A percentile compares a stretch with the other conserved stretches of the same genome.
These are phyloP conservation scores for Lophura nycthemera DNA, from an alignment of 2,113 vertebrate genomes.

Conservation along the genomic window DNA sequence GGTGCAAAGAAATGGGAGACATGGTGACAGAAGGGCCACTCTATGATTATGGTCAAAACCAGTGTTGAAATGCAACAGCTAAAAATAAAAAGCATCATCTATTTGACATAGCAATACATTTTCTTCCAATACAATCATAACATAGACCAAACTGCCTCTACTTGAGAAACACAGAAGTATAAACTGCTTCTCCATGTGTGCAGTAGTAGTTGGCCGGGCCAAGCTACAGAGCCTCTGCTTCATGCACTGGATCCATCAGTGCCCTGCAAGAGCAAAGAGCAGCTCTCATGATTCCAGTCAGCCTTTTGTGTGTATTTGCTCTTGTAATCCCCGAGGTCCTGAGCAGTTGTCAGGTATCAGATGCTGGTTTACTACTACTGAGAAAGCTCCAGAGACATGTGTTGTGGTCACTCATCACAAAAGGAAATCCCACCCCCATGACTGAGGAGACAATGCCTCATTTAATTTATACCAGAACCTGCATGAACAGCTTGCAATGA, in stretches of 20 bases:
- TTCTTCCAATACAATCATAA: background rate
- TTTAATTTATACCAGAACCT: background rate
- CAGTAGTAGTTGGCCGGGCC: background rate
- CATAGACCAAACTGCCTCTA: background rate
- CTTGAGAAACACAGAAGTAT: background rate
- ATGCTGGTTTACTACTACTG: background rate
- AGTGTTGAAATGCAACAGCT: background rate
- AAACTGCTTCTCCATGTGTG: background rate
- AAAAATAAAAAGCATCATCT: background rate
- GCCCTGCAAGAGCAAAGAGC: background rate
- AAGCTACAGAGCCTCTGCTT: background rate
- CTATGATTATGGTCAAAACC: background rate
- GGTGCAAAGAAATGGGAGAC: background rate
- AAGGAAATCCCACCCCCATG: background rate
- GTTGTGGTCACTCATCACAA: background rate
- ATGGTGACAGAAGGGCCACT: background rate
- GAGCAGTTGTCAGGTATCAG: background rate
- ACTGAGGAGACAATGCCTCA: background rate
- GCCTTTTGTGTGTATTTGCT: background rate
- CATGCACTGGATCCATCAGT: background rate
- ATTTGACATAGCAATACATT: background rate
- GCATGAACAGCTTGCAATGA: background rate
- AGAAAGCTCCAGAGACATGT: background rate
- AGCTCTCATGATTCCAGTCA: background rate
- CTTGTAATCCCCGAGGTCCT: background rate